Conservation (phyloP, 2,113 vertebrate genomes). For the Mystacornis crossleyi region DNA sequence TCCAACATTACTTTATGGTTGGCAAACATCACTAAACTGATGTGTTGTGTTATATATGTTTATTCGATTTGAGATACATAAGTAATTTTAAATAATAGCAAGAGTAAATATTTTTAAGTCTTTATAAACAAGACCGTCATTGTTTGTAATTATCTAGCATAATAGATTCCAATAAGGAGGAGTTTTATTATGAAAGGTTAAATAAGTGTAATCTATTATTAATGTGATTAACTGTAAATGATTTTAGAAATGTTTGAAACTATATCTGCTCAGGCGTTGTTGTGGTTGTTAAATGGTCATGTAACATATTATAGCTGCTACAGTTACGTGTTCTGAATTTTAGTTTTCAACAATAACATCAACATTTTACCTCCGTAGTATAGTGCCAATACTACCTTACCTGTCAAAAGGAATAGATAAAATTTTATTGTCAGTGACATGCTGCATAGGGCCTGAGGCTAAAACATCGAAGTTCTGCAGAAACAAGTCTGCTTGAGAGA, state of each 20-base stretch:
- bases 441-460: background rate
- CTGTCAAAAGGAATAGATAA: background rate
- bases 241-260: background rate
- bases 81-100: background rate
- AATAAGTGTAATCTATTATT: background rate
- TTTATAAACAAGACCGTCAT: background rate
- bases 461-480: background rate
- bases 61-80: background rate
- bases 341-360: background rate
- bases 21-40: background rate
- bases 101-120: background rate
- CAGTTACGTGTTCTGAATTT: background rate
- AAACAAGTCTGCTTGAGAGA: background rate
- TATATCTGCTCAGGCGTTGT: background rate
- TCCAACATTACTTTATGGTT: background rate
- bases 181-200: background rate
- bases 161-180: background rate
- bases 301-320: background rate
- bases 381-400: background rate
- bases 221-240: background rate
- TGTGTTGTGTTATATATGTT: fast-evolving
- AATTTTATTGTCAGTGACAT: background rate
- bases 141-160: background rate
- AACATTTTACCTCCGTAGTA: background rate
- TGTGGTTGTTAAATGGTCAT: background rate